phyloP scores from a whole-genome alignment of 2,797 vertebrate genomes.

The Otolemur crassicaudatus region DNA sequence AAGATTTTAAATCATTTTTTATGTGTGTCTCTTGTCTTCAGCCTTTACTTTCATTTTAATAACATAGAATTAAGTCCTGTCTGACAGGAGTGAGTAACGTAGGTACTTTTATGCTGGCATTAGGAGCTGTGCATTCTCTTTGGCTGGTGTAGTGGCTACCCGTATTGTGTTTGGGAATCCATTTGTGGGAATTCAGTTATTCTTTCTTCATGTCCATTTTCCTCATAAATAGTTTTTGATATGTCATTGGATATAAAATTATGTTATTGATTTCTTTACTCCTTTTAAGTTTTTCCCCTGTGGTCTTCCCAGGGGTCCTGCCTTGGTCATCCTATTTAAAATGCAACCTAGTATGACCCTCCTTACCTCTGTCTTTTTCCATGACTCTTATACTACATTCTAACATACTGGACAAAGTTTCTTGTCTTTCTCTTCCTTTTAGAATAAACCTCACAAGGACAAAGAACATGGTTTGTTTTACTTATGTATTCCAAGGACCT shows the following conservation, averaged over 20 bases:
- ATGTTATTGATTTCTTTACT: background rate
- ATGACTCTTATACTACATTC: background rate
- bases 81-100: background rate
- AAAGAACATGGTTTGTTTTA: background rate
- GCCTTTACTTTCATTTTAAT: slow-evolving; percentile 23
- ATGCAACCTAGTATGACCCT: background rate
- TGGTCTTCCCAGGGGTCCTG: background rate
- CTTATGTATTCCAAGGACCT: background rate
- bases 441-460: background rate
- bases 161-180: background rate
- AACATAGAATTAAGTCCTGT: background rate
- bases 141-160: background rate
- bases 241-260: background rate
- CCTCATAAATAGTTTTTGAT: background rate
- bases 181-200: background rate
- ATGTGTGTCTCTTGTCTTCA: background rate
- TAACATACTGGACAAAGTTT: background rate
- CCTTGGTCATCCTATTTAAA: background rate
- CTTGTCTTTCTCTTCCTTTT: background rate
- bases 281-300: background rate
- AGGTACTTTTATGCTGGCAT: background rate
- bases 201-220: slow-evolving; percentile 5
- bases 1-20: slow-evolving; percentile 3
- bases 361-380: background rate
- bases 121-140: background rate